Conservation (phyloP, 2,888 invertebrate genomes). For the Leptopilina syphax region DNA sequence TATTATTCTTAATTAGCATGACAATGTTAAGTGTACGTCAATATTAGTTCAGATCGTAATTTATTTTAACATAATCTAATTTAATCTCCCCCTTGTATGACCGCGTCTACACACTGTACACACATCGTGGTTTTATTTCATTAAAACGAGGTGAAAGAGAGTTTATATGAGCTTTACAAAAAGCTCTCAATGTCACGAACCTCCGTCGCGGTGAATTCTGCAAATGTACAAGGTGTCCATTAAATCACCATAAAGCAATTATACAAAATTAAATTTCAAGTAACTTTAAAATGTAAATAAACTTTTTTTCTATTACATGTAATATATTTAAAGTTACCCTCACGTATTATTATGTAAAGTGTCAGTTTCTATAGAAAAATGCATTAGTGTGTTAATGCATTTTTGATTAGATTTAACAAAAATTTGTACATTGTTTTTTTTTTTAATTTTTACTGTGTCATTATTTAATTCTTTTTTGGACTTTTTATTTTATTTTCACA, state of each 20-base stretch:
- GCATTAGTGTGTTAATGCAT: too few species aligned
- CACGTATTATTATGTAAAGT: too few species aligned
- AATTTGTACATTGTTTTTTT: too few species aligned
- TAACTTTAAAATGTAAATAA: too few species aligned
- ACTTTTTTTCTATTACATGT: too few species aligned
- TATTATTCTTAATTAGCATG: too few species aligned
- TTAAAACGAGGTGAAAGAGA: conserved; percentile 23
- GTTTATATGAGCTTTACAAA: conserved; percentile 14
- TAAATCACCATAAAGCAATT: background rate
- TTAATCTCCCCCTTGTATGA: background rate
- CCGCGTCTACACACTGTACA: background rate
- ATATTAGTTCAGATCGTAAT: background rate
- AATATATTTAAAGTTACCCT: too few species aligned
- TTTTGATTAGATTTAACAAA: too few species aligned
- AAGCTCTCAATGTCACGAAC: conserved; percentile 36
- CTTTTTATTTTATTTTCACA: too few species aligned
- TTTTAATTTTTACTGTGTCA: too few species aligned
- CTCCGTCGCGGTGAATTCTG: conserved; percentile 23
- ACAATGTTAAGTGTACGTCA: background rate
- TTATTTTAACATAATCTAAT: conserved; percentile 15
- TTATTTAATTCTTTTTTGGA: too few species aligned
- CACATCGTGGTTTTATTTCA: conserved; percentile 17
- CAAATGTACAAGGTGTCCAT: conserved; percentile 3
- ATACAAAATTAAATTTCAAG: background rate
- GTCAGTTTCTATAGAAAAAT: too few species aligned